Base-by-base conservation (phyloP, 1,140 invertebrate species). In the Lysiphlebus fabarum region DNA sequence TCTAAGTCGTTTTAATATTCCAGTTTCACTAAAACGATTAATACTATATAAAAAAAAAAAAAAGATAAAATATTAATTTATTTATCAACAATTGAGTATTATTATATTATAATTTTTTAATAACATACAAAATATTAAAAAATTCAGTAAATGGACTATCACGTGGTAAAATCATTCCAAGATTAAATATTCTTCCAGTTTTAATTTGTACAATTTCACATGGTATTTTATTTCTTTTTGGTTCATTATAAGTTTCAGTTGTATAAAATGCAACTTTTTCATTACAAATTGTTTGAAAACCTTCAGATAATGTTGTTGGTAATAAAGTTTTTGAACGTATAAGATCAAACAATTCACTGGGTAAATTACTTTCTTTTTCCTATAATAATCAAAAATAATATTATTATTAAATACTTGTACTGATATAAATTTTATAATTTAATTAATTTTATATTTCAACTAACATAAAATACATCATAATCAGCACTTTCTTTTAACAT, bases 61-160 rank as follows among this genome's bases (percentile, higher is more conserved):
- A n/a, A n/a, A n/a, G n/a, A n/a, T n/a, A n/a, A n/a, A n/a, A n/a
- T n/a, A n/a, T 5, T 36, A 45, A 14, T 26, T 17, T 43, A 55
- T 14, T 43, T 34, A 26, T 26, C 2, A 26, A 26, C 17, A 2
- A 26, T 26, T 1, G 17, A 26, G 17, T 26, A n/a, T n/a, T n/a
- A n/a, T 26, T 1, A 26, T 26, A 26, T 26, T 26, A 2, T 26
- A 1, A 0, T 26, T 1, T 26, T 26, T 26, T 26, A 12, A 3
- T 17, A 51, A 58, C 64, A 64, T 43, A 68, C 66, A 66, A 56
- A 50, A 59, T 63, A 59, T 68, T 64, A 0, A 68, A 9, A 14
- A 68, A 14, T n/a, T 51, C 40, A 8, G 38, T 62, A 33, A 60
- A 68, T 5, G 58, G 56, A 60, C 61, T 68, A 8, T 37, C 17